A percentile compares a stretch with the other conserved stretches of the same genome.
These are phyloP conservation scores for Lasiommata megera DNA, from an alignment of 2,888 invertebrate species.

Conservation along the genomic window DNA sequence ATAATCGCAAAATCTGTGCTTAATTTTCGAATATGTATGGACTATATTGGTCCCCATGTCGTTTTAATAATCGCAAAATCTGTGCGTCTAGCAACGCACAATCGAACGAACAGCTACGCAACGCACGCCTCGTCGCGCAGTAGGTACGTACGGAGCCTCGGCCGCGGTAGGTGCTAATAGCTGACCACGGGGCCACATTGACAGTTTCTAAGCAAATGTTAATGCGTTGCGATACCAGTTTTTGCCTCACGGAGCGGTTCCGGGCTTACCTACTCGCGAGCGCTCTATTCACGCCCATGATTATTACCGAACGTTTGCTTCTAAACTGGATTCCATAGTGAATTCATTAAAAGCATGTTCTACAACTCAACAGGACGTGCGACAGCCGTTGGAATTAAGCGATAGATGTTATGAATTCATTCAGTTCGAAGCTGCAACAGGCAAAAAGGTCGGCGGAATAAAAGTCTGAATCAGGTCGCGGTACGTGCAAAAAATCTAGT, in stretches of 20 bases:
- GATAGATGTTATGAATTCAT: slow-evolving; percentile 13
- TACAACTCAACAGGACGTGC: slow-evolving; percentile 27
- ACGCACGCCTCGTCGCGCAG: slow-evolving; percentile 16
- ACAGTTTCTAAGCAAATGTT: slow-evolving; percentile 81
- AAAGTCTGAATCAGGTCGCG: slow-evolving; percentile 36
- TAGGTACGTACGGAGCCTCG: slow-evolving; percentile 18
- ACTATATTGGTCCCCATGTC: no score
- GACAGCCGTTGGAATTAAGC: slow-evolving; percentile 23
- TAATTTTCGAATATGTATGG: no score
- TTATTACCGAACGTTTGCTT: slow-evolving; percentile 52
- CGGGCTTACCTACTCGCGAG: slow-evolving; percentile 67
- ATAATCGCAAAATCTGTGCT: no score
- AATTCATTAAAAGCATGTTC: slow-evolving; percentile 44
- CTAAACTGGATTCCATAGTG: slow-evolving; percentile 56
- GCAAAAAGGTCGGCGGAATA: slow-evolving; percentile 25
- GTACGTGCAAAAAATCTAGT: slow-evolving; percentile 53
- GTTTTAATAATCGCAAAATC: no score
- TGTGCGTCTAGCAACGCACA: background rate
- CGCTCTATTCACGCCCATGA: slow-evolving; percentile 65
- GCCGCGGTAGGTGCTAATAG: slow-evolving; percentile 67
- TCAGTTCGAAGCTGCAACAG: slow-evolving; percentile 12
- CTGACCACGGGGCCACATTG: slow-evolving; percentile 65
- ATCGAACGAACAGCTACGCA: background rate
- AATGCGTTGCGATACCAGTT: slow-evolving; percentile 76
- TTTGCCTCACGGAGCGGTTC: slow-evolving; percentile 67